These are phyloP conservation scores for Notoglanidium macrostoma DNA, from an alignment of 2,797 vertebrate species.

Conservation along the genomic window DNA sequence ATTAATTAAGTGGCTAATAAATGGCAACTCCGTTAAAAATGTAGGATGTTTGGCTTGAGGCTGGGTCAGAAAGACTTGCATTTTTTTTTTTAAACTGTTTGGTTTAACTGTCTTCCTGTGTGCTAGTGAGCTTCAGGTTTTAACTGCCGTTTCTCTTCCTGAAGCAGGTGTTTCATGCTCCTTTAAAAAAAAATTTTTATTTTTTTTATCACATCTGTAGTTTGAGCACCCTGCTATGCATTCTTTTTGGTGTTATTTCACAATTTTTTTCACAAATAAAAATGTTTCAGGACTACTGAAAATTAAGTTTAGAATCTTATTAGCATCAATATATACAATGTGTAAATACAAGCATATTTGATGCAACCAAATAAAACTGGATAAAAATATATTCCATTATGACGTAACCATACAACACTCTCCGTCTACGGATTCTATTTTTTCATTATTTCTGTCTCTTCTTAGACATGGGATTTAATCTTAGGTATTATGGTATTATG, in stretches of 20 bases:
- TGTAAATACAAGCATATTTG: background rate
- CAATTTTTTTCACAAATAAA: background rate
- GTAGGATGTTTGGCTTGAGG: background rate
- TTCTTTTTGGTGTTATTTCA: background rate
- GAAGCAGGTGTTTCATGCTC: conserved; percentile 27
- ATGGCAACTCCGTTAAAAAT: background rate
- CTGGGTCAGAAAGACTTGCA: background rate
- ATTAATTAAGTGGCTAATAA: background rate
- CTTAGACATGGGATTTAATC: background rate
- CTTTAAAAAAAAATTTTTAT: background rate
- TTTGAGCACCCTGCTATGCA: background rate
- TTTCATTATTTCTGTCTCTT: no score
- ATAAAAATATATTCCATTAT: background rate
- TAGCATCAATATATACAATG: background rate
- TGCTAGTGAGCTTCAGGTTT: conserved; percentile 9
- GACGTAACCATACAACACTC: background rate
- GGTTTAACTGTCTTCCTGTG: conserved; percentile 37
- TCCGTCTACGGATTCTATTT: background rate
- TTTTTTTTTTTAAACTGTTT: background rate
- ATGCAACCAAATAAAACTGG: background rate
- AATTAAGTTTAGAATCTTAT: background rate
- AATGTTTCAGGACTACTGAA: background rate
- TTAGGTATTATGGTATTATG: background rate
- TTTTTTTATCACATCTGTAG: conserved; percentile 10
- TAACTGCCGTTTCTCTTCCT: conserved; percentile 13